Evolutionary conservation across 2,113 vertebrate genomes (phyloP).

Genomic region (Aptenodytes forsteri): DNA sequence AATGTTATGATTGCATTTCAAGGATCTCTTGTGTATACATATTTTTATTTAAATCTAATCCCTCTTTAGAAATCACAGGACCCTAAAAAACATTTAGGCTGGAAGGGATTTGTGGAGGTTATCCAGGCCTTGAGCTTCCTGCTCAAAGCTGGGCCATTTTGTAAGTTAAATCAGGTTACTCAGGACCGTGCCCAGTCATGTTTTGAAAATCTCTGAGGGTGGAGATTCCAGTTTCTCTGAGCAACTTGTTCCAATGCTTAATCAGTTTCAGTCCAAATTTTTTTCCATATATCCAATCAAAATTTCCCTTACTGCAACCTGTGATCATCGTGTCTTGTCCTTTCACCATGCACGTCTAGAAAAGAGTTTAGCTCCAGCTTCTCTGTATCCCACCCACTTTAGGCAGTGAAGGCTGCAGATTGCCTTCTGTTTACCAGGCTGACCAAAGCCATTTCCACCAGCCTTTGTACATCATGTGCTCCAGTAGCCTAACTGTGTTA

Average conservation of each 20-base stretch:
- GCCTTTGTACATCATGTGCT: neutral
- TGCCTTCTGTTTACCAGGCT: neutral
- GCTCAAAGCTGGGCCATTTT: neutral
- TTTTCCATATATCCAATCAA: neutral
- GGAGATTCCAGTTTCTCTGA: neutral
- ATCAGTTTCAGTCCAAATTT: neutral
- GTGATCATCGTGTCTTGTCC: neutral
- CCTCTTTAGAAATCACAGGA: slow-evolving; percentile 2
- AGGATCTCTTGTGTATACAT: slow-evolving; percentile 5
- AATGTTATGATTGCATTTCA: neutral
- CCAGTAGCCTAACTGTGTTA: too few species aligned
- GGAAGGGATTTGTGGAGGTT: slow-evolving; percentile 11
- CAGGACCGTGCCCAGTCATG: fast-evolving
- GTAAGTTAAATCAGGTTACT: neutral
- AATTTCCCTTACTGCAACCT: neutral
- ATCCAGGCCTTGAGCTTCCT: neutral
- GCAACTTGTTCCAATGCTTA: neutral
- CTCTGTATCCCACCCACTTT: neutral
- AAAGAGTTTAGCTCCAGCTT: neutral
- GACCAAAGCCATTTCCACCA: neutral
- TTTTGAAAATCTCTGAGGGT: neutral
- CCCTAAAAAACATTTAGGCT: slow-evolving; percentile 29
- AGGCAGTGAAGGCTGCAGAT: neutral
- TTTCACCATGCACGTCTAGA: neutral
- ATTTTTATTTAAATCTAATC: slow-evolving; percentile 41